These are phyloP conservation scores for Triops cancriformis DNA, from an alignment of 1,140 invertebrate genomes.

Conservation along the genomic window DNA sequence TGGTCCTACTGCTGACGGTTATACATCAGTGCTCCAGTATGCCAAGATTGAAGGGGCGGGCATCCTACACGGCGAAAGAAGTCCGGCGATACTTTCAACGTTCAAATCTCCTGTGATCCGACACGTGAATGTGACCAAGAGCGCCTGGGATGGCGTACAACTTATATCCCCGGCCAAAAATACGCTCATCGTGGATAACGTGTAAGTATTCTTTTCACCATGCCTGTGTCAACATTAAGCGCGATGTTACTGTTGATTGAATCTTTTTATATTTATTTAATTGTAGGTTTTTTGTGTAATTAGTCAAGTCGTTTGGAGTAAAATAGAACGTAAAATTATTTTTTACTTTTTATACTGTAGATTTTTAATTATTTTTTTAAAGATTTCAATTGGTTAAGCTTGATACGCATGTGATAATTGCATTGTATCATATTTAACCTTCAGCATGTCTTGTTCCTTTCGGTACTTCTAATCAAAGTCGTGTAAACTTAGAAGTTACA, in stretches of 20 bases:
- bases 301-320: too few species aligned
- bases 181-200: slow-evolving; percentile 48
- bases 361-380: too few species aligned
- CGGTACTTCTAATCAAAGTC: too few species aligned
- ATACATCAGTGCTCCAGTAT: slow-evolving; percentile 67
- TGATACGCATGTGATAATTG: too few species aligned
- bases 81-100: slow-evolving; percentile 80
- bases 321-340: too few species aligned
- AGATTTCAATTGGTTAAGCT: too few species aligned
- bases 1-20: slow-evolving; percentile 21
- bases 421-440: too few species aligned
- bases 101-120: slow-evolving; percentile 71
- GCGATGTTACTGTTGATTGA: too few species aligned
- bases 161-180: slow-evolving; percentile 77
- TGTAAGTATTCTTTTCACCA: background rate
- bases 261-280: background rate
- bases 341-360: too few species aligned
- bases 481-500: too few species aligned
- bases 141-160: slow-evolving; percentile 86
- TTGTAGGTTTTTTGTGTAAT: background rate
- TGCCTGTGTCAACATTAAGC: background rate
- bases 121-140: slow-evolving; percentile 70
- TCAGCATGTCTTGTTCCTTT: too few species aligned
- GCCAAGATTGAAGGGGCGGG: slow-evolving; percentile 90
- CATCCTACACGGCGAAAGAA: slow-evolving; percentile 89